Conservation (phyloP, 2,888 invertebrate genomes). For the Tinea pellionella region DNA sequence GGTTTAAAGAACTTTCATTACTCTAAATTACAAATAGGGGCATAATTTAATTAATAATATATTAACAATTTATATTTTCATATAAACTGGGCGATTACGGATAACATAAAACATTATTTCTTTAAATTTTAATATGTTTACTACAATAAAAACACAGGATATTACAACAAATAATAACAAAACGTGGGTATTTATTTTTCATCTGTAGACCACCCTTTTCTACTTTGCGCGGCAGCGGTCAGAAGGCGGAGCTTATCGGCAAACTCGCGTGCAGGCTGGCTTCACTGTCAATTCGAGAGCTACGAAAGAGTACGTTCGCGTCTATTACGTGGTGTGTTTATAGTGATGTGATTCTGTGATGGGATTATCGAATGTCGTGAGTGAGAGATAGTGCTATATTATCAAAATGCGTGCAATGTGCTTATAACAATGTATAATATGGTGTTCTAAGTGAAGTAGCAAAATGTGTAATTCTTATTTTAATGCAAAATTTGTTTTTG, state of each 20-base stretch:
- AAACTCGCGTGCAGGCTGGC: constrained; percentile 67
- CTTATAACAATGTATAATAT: constrained; percentile 43
- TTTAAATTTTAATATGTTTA: too few species aligned
- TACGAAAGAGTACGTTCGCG: constrained; percentile 52
- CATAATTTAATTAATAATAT: neutral
- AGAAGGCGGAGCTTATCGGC: constrained; percentile 70
- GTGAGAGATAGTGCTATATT: constrained; percentile 61
- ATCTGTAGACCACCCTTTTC: neutral
- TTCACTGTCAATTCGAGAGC: constrained; percentile 69
- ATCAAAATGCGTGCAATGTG: constrained; percentile 48
- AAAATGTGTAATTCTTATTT: constrained; percentile 66
- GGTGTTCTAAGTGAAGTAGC: constrained; percentile 52
- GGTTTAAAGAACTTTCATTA: neutral
- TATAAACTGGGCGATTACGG: too few species aligned
- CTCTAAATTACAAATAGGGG: neutral
- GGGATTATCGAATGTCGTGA: constrained; percentile 63
- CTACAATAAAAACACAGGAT: neutral
- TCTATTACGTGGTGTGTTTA: constrained; percentile 64
- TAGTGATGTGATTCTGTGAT: constrained; percentile 65
- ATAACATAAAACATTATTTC: neutral
- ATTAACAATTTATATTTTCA: neutral
- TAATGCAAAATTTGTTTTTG: constrained; percentile 69
- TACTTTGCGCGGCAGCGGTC: constrained; percentile 65
- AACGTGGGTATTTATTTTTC: neutral
- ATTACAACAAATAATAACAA: neutral